Percentiles rank a stretch among this genome's conserved stretches.
These are phyloP conservation scores for Calosoma granatense DNA, from an alignment of 1,140 invertebrate species.

Conservation along the genomic window DNA sequence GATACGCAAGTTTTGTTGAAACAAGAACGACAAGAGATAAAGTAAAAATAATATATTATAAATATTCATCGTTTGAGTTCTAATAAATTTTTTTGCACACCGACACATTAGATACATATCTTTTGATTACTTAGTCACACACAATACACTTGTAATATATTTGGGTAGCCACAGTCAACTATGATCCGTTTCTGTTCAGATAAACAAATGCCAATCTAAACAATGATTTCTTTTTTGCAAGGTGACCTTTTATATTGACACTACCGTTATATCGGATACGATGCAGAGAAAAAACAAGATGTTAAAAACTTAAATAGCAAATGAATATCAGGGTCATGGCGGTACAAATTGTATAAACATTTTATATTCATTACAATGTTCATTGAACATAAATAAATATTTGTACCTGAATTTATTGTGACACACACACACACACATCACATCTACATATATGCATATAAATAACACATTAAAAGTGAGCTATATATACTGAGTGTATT, in stretches of 20 bases:
- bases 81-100: slow-evolving; percentile 3
- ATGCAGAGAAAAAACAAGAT: background rate
- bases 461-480: too few species aligned
- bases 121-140: slow-evolving; percentile 3
- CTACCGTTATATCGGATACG: background rate
- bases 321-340: background rate
- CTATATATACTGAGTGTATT: too few species aligned
- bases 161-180: background rate
- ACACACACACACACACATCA: too few species aligned
- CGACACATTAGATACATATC: background rate
- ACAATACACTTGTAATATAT: background rate
- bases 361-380: too few species aligned
- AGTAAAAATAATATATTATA: too few species aligned
- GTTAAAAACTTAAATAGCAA: slow-evolving; percentile 2
- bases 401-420: too few species aligned
- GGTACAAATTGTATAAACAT: too few species aligned
- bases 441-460: too few species aligned
- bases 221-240: background rate
- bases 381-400: too few species aligned
- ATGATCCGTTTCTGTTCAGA: background rate
- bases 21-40: too few species aligned
- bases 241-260: background rate
- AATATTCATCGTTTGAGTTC: too few species aligned
- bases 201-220: background rate
- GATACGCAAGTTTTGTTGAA: too few species aligned